Percentiles rank a stretch among this genome's conserved stretches.
These are phyloP conservation scores for Sanderia malayensis DNA, from an alignment of 30 jellyfish, hydroid and myxozoan genomes.

Conservation along the genomic window DNA sequence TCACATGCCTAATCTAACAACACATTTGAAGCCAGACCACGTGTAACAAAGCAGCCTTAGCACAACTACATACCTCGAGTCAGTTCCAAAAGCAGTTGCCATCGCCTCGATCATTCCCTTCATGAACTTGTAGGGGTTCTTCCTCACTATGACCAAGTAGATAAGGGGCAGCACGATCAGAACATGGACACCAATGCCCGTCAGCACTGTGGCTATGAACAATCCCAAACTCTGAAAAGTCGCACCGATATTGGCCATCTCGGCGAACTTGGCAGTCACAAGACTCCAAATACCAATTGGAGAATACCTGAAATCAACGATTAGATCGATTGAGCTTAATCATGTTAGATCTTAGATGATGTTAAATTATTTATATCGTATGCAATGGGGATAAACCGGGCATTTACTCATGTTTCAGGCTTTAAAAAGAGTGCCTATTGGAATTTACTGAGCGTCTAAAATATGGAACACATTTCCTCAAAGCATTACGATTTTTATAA, in stretches of 20 bases:
- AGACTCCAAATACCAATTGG: slow-evolving; percentile 92
- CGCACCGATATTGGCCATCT: slow-evolving; percentile 73
- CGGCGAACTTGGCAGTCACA: slow-evolving; percentile 75
- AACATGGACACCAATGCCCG: slow-evolving; percentile 76
- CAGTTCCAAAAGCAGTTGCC: slow-evolving; percentile 97
- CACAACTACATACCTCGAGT: slow-evolving; percentile 96
- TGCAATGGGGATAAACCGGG: too few species aligned
- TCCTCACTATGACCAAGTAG: slow-evolving; percentile 56
- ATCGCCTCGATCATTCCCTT: slow-evolving; percentile 82
- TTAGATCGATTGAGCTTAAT: too few species aligned
- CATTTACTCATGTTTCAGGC: too few species aligned
- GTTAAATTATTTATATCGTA: too few species aligned
- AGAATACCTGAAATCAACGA: slow-evolving; percentile 68
- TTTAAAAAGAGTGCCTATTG: too few species aligned
- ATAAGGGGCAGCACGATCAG: slow-evolving; percentile 66
- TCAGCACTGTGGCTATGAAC: slow-evolving; percentile 75
- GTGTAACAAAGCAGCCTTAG: too few species aligned
- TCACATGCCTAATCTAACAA: too few species aligned
- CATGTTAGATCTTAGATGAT: too few species aligned
- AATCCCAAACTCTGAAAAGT: slow-evolving; percentile 82
- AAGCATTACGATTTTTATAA: too few species aligned
- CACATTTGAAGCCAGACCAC: too few species aligned
- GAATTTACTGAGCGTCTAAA: too few species aligned
- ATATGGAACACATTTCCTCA: too few species aligned
- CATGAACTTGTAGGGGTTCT: slow-evolving; percentile 76